These are phyloP conservation scores for Galbula dea DNA, from an alignment of 2,113 vertebrate species.

Conservation along the genomic window DNA sequence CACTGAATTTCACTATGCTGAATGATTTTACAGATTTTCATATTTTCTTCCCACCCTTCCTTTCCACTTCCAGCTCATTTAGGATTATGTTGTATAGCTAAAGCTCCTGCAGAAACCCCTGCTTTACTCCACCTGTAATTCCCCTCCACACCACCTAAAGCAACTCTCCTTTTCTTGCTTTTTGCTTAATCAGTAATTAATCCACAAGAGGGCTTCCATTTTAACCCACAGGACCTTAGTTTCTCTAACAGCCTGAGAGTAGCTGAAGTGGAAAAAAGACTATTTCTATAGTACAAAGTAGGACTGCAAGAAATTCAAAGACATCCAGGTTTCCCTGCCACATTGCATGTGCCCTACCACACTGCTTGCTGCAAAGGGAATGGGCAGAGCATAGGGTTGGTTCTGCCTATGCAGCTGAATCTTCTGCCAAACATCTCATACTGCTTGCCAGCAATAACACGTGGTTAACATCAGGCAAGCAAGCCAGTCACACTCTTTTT, in stretches of 20 bases:
- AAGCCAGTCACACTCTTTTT: accelerated
- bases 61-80: neutral
- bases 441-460: neutral
- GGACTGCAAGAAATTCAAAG: neutral
- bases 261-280: neutral
- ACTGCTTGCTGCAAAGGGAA: accelerated
- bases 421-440: neutral
- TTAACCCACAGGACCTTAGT: neutral
- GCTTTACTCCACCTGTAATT: neutral
- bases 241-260: neutral
- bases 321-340: neutral
- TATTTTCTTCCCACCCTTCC: neutral
- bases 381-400: neutral
- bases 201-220: neutral
- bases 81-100: neutral
- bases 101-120: neutral
- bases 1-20: neutral
- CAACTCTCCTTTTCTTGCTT: neutral
- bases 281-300: neutral
- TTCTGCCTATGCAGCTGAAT: neutral
- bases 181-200: neutral
- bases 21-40: neutral
- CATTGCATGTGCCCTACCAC: neutral
- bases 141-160: neutral
- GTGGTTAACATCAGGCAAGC: neutral